These are phyloP conservation scores for Epinephelus fuscoguttatus DNA, from an alignment of 2,113 vertebrate genomes.

Conservation along the genomic window DNA sequence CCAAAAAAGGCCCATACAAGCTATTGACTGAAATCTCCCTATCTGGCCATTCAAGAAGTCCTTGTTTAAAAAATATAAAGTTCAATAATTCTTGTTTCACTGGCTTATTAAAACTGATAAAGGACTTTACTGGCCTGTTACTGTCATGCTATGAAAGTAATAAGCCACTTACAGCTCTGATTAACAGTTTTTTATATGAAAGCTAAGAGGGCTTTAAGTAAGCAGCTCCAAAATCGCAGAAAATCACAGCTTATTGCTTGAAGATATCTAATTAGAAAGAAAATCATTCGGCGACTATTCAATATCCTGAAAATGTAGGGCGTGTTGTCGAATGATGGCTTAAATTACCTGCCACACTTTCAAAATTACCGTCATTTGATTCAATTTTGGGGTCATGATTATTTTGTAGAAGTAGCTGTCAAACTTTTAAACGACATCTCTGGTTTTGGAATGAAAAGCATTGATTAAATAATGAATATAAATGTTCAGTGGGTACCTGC, in stretches of 20 bases:
- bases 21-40: not conserved
- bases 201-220: not conserved
- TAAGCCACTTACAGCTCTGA: conserved; percentile 4
- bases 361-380: not conserved
- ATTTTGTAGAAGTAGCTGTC: conserved; percentile 11
- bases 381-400: not conserved
- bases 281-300: not conserved
- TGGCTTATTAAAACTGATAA: not conserved
- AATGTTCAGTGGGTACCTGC: not conserved
- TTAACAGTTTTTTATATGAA: not conserved
- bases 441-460: conserved; percentile 2
- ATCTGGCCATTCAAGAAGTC: not conserved
- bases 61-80: not conserved
- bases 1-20: too few species aligned
- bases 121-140: not conserved
- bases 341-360: conserved; percentile 13
- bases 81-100: not conserved
- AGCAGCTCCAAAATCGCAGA: not conserved
- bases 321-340: not conserved
- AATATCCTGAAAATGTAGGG: not conserved
- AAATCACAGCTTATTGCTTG: conserved; percentile 1
- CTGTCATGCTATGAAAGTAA: not conserved
- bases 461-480: not conserved
- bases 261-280: not conserved
- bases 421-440: not conserved